Evolutionary conservation across 1,140 invertebrate genomes (phyloP).

Genomic region (Pissodes strobi): DNA sequence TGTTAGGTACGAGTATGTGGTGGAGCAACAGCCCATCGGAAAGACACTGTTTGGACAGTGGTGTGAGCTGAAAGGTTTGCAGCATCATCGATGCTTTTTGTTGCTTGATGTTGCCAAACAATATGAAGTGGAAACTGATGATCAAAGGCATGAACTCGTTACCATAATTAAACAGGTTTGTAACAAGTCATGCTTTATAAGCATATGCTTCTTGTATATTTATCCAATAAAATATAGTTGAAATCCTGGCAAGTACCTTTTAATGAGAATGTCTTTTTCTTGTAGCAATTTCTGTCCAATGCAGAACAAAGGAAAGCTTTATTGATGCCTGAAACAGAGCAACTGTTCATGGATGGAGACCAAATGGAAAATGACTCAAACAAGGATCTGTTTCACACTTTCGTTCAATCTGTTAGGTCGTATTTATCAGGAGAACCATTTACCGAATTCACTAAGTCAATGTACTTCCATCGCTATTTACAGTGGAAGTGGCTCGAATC

Average conservation of each 20-base stretch:
- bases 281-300: slow-evolving; percentile 7
- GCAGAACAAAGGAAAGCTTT: slow-evolving; percentile 1
- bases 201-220: too few relatives aligned
- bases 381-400: slow-evolving; percentile 87
- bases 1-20: slow-evolving; percentile 92
- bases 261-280: too few relatives aligned
- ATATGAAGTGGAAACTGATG: slow-evolving; percentile 92
- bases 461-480: slow-evolving; percentile 98
- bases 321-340: slow-evolving; percentile 15
- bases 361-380: slow-evolving; percentile 58
- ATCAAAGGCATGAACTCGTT: slow-evolving; percentile 79
- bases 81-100: slow-evolving; percentile 86
- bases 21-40: slow-evolving; percentile 98
- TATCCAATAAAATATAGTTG: too few relatives aligned
- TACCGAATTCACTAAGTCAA: slow-evolving; percentile 88
- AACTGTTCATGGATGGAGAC: slow-evolving; percentile 37
- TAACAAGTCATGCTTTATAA: too few relatives aligned
- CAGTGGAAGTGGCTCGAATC: slow-evolving; percentile 99
- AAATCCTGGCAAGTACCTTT: too few relatives aligned
- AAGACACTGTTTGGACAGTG: slow-evolving; percentile 92
- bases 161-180: slow-evolving; percentile 62
- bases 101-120: slow-evolving; percentile 90
- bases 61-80: slow-evolving; percentile 82
- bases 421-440: slow-evolving; percentile 93
- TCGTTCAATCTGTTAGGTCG: slow-evolving; percentile 85